Base-by-base conservation (phyloP, 2,888 invertebrate genomes). In the Thumatha senex region DNA sequence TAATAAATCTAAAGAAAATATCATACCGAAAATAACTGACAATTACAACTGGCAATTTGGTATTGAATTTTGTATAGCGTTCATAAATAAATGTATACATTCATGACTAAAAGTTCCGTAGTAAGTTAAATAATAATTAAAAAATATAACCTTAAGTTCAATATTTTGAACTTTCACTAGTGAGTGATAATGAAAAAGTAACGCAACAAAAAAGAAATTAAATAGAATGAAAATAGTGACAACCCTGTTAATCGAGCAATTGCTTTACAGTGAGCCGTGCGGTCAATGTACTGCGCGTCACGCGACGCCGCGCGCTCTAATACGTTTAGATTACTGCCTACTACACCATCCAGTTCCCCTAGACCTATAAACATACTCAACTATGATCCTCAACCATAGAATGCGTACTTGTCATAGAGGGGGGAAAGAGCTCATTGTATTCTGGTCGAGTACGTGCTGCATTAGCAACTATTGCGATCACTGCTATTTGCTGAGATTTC, bases 321-420 rank as follows among this genome's bases (percentile, higher is more conserved):
- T 87, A 84, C 85, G 84, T 84, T 85, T 86, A 87, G 84, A 87
- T 88, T 86, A 85, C 86, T 86, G 78, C 86, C 86, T 86, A 82
- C 81, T 76, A 65, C 68, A 54, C 65, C 56, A 42, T 61, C 89
- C 85, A 84, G 35, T 41, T 12, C 64, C 68, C 45, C 56, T 42
- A 70, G 86, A 75, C 56, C 84, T 63, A 48, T 54, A 46, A 49
- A 52, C 31, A 47, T 47, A 51, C 11, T 24, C 35, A 34, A 47
- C 40, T 38, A 2, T 34, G 24, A 61, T 54, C 66, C 63, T 55
- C 46, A 40, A 38, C 11, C 34, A 10, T 48, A 48, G 47, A 7
- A 13, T 13, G 11, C 18, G 5, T 31, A 8, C 40, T 7, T 15
- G 0, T 9, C 7, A 2, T 9, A 7, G 58, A 57, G 63, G 50